These are phyloP conservation scores for Lochmaea crataegi DNA, from an alignment of 2,888 invertebrate species.

Conservation along the genomic window DNA sequence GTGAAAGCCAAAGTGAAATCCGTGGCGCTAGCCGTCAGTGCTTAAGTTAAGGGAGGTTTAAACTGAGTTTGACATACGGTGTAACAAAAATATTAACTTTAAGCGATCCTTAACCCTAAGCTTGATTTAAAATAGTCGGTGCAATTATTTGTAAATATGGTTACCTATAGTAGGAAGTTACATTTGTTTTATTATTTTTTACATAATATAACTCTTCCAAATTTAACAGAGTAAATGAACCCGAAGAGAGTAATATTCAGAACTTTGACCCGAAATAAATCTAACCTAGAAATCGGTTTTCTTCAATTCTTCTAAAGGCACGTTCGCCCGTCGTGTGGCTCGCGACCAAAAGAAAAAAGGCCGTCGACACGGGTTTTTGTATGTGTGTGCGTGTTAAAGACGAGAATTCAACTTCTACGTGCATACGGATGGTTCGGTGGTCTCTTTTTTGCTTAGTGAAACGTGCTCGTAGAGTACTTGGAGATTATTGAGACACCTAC, in stretches of 20 bases:
- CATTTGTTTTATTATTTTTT: not conserved
- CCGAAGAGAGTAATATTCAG: constrained; percentile 8
- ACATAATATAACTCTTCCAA: not conserved
- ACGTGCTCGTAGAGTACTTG: constrained; percentile 25
- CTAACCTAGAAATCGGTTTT: constrained; percentile 18
- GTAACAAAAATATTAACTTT: no score
- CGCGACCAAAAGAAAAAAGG: constrained; percentile 32
- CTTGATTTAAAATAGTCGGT: no score
- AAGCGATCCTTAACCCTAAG: no score
- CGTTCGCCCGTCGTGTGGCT: constrained; percentile 33
- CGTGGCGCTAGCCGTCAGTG: no score
- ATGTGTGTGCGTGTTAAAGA: constrained; percentile 20
- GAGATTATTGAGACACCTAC: constrained; percentile 28
- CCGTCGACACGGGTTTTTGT: constrained; percentile 25
- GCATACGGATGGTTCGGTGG: constrained; percentile 19
- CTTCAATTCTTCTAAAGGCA: constrained; percentile 30
- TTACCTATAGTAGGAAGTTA: no score
- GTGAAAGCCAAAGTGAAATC: no score
- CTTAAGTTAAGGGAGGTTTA: no score
- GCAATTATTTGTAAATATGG: no score
- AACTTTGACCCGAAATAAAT: constrained; percentile 28
- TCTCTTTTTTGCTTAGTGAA: constrained; percentile 12
- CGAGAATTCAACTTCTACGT: constrained; percentile 20
- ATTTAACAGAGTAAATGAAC: constrained; percentile 2
- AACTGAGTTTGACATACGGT: no score